Percentiles rank a stretch among this genome's conserved stretches.
Evolutionary conservation across 1,140 invertebrate species (phyloP).

Genomic region (Bilobella aurantiaca): DNA sequence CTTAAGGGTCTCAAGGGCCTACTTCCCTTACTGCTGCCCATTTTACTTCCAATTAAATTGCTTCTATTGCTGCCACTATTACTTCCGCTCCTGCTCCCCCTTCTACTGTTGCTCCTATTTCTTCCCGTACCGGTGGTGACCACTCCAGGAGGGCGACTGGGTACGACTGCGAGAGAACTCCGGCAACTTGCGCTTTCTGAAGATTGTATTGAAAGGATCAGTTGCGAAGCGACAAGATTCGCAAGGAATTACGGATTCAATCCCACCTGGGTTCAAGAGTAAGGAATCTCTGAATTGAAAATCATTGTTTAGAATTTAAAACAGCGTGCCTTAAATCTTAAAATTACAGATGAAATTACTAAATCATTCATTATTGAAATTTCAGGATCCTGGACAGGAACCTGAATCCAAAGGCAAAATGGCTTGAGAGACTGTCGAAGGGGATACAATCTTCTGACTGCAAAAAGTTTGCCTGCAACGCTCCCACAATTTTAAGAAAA

Average conservation of each 20-base stretch:
- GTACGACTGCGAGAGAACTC: neutral
- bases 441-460: neutral
- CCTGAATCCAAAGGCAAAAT: neutral
- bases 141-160: neutral
- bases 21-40: neutral
- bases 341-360: no score
- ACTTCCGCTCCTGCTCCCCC: neutral
- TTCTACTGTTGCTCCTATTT: constrained; percentile 7
- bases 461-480: neutral
- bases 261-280: constrained; percentile 6
- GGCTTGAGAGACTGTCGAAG: constrained; percentile 4
- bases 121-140: neutral
- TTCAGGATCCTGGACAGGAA: neutral
- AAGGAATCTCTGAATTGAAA: no score
- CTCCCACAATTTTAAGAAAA: neutral
- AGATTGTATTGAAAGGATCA: constrained; percentile 7
- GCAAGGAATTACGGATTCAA: neutral
- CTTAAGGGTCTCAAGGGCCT: neutral
- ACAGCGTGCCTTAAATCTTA: no score
- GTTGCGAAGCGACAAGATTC: constrained; percentile 1
- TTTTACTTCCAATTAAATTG: neutral
- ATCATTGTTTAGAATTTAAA: no score
- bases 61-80: neutral
- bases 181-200: neutral
- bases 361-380: no score